A percentile compares a stretch with the other conserved stretches of the same genome.
Evolutionary conservation across 1,140 invertebrate genomes (phyloP).

Genomic region (Triops longicaudatus): DNA sequence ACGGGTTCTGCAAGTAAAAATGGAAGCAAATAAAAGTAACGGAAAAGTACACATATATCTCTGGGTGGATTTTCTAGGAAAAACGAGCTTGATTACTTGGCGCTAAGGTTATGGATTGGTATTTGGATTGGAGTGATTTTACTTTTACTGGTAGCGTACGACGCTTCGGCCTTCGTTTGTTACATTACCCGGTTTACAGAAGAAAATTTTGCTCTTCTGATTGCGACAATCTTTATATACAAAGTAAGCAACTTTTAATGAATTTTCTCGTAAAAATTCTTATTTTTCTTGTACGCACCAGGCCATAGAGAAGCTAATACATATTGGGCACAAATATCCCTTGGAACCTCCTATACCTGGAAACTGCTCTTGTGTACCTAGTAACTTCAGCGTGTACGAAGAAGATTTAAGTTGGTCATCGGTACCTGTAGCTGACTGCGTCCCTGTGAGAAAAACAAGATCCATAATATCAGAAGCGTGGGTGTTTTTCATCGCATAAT

Average conservation of each 20-base stretch:
- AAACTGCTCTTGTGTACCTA: slow-evolving; percentile 22
- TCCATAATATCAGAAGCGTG: not conserved
- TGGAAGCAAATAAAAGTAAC: not conserved
- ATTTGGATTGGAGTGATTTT: slow-evolving; percentile 40
- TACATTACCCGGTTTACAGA: slow-evolving; percentile 43
- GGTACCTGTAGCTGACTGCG: slow-evolving; percentile 19
- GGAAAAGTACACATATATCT: not conserved
- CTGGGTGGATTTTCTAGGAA: slow-evolving; percentile 30
- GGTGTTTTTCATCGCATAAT: slow-evolving; percentile 1
- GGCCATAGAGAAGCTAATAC: slow-evolving; percentile 37
- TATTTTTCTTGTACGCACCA: slow-evolving; percentile 29
- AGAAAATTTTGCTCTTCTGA: slow-evolving; percentile 42
- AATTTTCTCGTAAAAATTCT: not conserved
- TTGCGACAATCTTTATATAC: slow-evolving; percentile 42
- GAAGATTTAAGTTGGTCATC: slow-evolving; percentile 22
- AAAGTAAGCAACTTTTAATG: slow-evolving; percentile 26
- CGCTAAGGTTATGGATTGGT: slow-evolving; percentile 41
- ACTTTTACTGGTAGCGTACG: slow-evolving; percentile 40
- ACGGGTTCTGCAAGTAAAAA: slow-evolving; percentile 38
- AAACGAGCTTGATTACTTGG: slow-evolving; percentile 38
- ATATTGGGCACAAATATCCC: slow-evolving; percentile 31
- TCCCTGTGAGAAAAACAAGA: slow-evolving; percentile 17
- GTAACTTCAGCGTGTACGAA: not conserved
- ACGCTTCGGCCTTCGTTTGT: slow-evolving; percentile 37
- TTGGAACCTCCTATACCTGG: slow-evolving; percentile 24